Base-by-base conservation (phyloP, 30 jellyfish, hydroid and myxozoan species). In the Aurelia coerulea region DNA sequence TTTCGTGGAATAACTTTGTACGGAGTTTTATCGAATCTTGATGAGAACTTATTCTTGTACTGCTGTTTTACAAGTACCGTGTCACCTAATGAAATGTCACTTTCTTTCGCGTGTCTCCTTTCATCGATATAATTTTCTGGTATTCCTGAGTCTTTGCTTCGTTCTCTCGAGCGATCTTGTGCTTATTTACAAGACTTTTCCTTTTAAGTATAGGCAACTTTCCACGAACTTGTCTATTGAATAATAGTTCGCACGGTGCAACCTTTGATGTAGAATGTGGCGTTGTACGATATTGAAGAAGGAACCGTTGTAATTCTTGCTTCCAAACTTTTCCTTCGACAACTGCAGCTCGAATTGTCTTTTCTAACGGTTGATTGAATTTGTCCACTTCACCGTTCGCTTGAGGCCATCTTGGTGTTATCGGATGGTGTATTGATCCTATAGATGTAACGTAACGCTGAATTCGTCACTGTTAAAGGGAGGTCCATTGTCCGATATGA, bases 201-300 rank as follows among this genome's bases (percentile, higher is more conserved):
- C 65, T 64, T 46, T 63, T 49, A 10, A 80, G 73, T 1, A 66
- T 0, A 17, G 91, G 84, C 75, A 67, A 59, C 60, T 81, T 66
- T 33, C 91, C 91, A 14, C 75, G 66, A 17, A 81, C 67, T 0
- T 41, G 49, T 59, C 78, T 49, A 42, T 65, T 66, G 81, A 80
- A 80, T 49, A 65, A 29, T 41, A 80, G 62, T 65, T 78, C 67
- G 14, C 75, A 68, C 2, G 93, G 93, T 51, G 73, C 73, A 12
- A 65, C 62, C 46, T 86, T 86, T 15, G 96, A 64, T 33, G 74
- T 70, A 35, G 83, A 7, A 69, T 80, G 94, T 32, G 78, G 90
- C 68, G 95, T 69, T 60, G 84, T 76, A 19, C 84, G 83, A 67
- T 80, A 68, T 52, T 90, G 88, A n/a, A 87, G 88, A 16, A 87